Base-by-base conservation (phyloP, 2,797 vertebrate genomes). In the Acipenser oxyrinchus region DNA sequence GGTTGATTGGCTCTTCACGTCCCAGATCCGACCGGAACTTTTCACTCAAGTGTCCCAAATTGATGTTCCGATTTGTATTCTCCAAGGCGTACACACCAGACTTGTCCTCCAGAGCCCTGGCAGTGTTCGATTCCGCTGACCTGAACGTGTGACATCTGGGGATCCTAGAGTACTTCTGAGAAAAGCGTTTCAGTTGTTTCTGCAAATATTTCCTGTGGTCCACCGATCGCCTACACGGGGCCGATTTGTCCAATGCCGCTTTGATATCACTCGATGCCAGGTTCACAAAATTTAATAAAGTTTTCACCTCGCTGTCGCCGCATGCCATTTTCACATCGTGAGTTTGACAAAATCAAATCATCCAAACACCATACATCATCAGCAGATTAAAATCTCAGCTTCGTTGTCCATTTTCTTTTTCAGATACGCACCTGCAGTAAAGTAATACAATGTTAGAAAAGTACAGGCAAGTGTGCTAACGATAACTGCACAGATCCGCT, bases 191-290 rank as follows among this genome's bases (percentile, higher is more conserved):
- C 1, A 99, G 92, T 73, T 99, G 97, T 74, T 98, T 99, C 87
- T 99, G 97, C 69, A 99, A 81, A 71, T 99, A 99, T 78, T 99
- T 99, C 79, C 97, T 89, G 82, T 99, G 97, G 73, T 99, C 96
- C 77, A 99, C 96, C 0, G 96, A 98, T 73, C 96, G 94, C 71
- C 96, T 89, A 81, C 96, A 99, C 3, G 97, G 96, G 3, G 96
- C 96, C 0, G 95, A 99, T 80, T 97, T 97, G 80, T 99, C 97
- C 85, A 99, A 78, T 60, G 97, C 97, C 0, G 96, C 97, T 80
- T 99, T 99, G 81, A 99, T 99, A 82, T 99, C 97, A 0, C 97
- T 98, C 69, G 97, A 99, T 12, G 96, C 97, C 88, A 99, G 75
- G 79, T 99, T 97, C 13, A 99, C 95, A 3, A 99, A 99, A 83